Base-by-base conservation (phyloP, 2,797 vertebrate genomes). In the Phrynocephalus guinanensis region DNA sequence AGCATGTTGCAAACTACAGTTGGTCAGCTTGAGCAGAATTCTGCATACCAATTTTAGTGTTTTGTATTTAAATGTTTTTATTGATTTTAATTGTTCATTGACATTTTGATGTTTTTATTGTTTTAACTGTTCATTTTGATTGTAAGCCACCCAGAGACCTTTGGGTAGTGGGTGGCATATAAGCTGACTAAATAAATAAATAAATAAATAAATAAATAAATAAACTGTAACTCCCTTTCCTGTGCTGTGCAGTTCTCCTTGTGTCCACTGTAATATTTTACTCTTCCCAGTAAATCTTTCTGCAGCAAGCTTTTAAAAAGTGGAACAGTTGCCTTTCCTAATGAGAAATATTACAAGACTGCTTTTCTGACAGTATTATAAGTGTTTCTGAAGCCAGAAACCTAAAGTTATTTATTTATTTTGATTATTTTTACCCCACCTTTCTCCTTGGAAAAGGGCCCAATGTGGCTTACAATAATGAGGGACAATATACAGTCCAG, bases 241-340 rank as follows among this genome's bases (percentile, higher is more conserved):
- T 63, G 90, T 85, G 92, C 6, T 16, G 89, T 85, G 88, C 92
- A 95, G 88, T 95, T 96, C 94, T 95, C 70, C 90, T 94, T 92
- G 33, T 94, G 89, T 91, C 90, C 86, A 91, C 28, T 88, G 91
- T 60, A 94, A 92, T 85, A 88, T 48, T 95, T 88, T 90, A 94
- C 86, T 87, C 90, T 93, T 78, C 79, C 86, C 92, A 92, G 92
- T 91, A 93, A 87, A 90, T 44, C 26, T 87, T 87, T 93, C 88
- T 90, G 48, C 77, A 86, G 70, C 70, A 91, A 83, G 89, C 72
- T 92, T 91, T 48, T 13, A 56, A 94, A 93, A 96, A 95, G 92
- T 83, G 87, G 66, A 95, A 88, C 72, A 44, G 75, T 95, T 95
- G 96, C 95, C 94, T 96, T 96, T 96, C 44, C 6, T 96, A 95